A percentile compares a stretch with the other conserved stretches of the same genome.
Evolutionary conservation across 2,113 vertebrate genomes (phyloP).

Genomic region (Bubo blakistoni): DNA sequence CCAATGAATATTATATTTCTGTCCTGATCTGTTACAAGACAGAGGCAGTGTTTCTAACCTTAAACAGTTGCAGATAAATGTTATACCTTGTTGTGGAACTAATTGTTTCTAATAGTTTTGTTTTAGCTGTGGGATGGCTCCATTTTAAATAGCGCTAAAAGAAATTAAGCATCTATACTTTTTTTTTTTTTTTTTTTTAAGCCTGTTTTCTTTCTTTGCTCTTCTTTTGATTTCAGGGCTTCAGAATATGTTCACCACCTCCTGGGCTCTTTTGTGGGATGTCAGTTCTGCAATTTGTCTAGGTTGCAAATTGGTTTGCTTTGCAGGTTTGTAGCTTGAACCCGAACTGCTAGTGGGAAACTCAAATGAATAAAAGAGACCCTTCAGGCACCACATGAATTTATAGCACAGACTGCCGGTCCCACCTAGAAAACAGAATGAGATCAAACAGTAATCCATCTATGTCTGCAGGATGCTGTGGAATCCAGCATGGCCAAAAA

Average conservation of each 20-base stretch:
- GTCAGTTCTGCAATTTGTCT: neutral
- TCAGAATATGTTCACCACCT: neutral
- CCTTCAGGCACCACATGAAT: neutral
- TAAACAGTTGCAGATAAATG: neutral
- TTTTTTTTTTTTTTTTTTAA: neutral
- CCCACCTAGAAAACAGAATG: slow-evolving; percentile 25
- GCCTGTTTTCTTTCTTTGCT: neutral
- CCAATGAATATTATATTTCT: neutral
- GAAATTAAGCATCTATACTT: neutral
- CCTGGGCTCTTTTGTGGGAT: neutral
- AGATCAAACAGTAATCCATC: neutral
- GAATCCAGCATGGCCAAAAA: neutral
- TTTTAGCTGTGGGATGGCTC: neutral
- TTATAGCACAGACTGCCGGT: slow-evolving; percentile 24
- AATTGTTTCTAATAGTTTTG: neutral
- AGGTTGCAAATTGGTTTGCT: slow-evolving; percentile 24
- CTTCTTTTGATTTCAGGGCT: neutral
- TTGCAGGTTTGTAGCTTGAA: slow-evolving; percentile 28
- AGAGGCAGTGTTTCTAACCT: neutral
- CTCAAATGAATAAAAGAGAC: neutral
- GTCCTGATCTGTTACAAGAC: neutral
- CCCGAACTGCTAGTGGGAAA: slow-evolving; percentile 5
- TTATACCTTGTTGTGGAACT: neutral
- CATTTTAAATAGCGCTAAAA: neutral
- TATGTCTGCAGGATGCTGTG: neutral